Conservation (phyloP, 2,797 vertebrate genomes). For the Lagocephalus sceleratus region DNA sequence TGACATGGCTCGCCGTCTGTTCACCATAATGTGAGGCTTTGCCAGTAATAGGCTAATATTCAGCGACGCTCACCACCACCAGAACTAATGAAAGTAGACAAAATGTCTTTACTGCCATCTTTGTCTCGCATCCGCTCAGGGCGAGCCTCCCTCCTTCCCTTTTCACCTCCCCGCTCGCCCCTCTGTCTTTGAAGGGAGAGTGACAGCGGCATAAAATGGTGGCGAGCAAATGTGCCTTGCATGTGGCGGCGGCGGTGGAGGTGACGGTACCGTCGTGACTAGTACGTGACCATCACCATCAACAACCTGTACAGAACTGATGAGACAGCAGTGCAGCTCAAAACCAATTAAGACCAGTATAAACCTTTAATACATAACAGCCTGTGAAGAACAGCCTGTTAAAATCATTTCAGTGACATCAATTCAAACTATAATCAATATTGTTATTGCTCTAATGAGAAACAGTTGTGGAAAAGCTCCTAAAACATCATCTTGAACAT, state of each 20-base stretch:
- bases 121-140: conserved; percentile 74
- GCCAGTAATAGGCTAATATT: conserved; percentile 73
- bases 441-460: too few relatives aligned
- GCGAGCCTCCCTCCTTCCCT: conserved; percentile 62
- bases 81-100: conserved; percentile 81
- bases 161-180: conserved; percentile 57
- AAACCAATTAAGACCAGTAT: too few relatives aligned
- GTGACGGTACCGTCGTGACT: conserved; percentile 53
- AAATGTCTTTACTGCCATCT: conserved; percentile 79
- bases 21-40: conserved; percentile 59
- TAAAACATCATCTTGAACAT: too few relatives aligned
- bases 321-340: conserved; percentile 35
- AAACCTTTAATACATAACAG: too few relatives aligned
- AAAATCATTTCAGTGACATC: too few relatives aligned
- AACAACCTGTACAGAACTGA: conserved; percentile 63
- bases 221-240: conserved; percentile 72
- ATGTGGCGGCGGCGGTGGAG: conserved; percentile 67
- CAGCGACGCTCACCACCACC: conserved; percentile 68
- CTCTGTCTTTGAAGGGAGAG: conserved; percentile 55
- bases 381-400: too few relatives aligned
- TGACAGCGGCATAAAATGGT: conserved; percentile 72
- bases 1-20: conserved; percentile 62
- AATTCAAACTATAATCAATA: too few relatives aligned
- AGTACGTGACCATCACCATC: conserved; percentile 59
- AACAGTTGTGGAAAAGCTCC: too few relatives aligned